Evolutionary conservation across 1,140 invertebrate genomes (phyloP).

Genomic region (Temnothorax nylanderi): DNA sequence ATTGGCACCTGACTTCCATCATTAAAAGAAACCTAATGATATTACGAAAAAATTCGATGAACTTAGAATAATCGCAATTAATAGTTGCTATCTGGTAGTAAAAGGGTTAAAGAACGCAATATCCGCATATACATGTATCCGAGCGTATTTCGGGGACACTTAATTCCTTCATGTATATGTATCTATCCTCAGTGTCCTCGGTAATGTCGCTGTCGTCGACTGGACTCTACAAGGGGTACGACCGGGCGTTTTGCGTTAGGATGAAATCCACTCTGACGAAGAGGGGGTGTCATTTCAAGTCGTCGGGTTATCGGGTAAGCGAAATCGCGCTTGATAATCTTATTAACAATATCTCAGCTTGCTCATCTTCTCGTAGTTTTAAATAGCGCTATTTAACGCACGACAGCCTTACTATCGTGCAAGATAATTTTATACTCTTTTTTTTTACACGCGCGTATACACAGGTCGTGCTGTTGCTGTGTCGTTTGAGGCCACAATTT

Average conservation of each 20-base stretch:
- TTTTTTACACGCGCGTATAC: slow-evolving; percentile 5
- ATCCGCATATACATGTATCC: neutral
- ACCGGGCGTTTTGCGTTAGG: slow-evolving; percentile 96
- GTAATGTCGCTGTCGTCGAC: slow-evolving; percentile 93
- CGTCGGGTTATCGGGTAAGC: slow-evolving; percentile 98
- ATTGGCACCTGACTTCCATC: neutral
- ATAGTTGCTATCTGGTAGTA: neutral
- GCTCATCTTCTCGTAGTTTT: neutral
- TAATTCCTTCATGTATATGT: slow-evolving; percentile 1
- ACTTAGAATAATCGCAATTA: neutral
- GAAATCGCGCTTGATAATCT: slow-evolving; percentile 64
- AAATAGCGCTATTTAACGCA: neutral
- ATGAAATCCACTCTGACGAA: slow-evolving; percentile 99
- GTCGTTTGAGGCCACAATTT: slow-evolving; percentile 95
- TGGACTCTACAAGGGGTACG: slow-evolving; percentile 92
- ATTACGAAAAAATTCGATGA: neutral
- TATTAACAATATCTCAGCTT: neutral
- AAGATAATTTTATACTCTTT: neutral
- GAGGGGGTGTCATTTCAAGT: slow-evolving; percentile 98
- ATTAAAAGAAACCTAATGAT: neutral
- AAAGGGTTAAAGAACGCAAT: neutral
- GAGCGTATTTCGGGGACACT: neutral
- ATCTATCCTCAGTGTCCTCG: slow-evolving; percentile 91
- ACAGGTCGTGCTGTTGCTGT: slow-evolving; percentile 96
- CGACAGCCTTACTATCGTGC: neutral